phyloP scores from a whole-genome alignment of 2,888 invertebrate species.

The Boloria euphrosyne region DNA sequence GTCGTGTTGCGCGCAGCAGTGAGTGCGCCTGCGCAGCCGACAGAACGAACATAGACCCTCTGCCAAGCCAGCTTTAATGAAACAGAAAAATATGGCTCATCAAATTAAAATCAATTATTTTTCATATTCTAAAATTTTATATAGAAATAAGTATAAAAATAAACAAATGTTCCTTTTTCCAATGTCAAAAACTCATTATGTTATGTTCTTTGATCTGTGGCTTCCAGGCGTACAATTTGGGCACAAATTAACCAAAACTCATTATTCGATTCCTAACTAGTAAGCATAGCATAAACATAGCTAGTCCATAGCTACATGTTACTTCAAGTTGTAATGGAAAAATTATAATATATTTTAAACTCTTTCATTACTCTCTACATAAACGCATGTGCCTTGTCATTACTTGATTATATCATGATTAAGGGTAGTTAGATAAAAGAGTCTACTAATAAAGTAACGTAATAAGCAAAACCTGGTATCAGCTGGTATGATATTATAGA shows the following conservation, averaged over 20 bases:
- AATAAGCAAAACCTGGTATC: neutral
- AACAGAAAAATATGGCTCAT: neutral
- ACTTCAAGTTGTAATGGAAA: neutral
- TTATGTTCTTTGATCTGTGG: no score
- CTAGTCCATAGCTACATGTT: neutral
- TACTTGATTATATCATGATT: slow-evolving; percentile 3
- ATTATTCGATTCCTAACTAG: no score
- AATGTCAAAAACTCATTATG: no score
- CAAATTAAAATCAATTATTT: neutral
- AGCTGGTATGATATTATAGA: no score
- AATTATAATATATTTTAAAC: neutral
- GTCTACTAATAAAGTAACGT: neutral
- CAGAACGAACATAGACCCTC: slow-evolving; percentile 98
- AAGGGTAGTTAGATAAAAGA: slow-evolving; percentile 2
- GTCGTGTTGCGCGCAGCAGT: slow-evolving; percentile 70
- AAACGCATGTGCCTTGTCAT: slow-evolving; percentile 6
- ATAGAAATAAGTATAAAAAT: no score
- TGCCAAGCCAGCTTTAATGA: slow-evolving; percentile 86
- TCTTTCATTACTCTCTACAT: slow-evolving; percentile 7
- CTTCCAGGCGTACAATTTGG: no score
- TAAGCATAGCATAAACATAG: no score
- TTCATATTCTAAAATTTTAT: neutral
- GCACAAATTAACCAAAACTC: no score
- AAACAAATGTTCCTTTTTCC: no score
- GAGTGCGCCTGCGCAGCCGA: slow-evolving; percentile 90